Evolutionary conservation across 2,113 vertebrate species (phyloP).

Genomic region (Cacatua alba): DNA sequence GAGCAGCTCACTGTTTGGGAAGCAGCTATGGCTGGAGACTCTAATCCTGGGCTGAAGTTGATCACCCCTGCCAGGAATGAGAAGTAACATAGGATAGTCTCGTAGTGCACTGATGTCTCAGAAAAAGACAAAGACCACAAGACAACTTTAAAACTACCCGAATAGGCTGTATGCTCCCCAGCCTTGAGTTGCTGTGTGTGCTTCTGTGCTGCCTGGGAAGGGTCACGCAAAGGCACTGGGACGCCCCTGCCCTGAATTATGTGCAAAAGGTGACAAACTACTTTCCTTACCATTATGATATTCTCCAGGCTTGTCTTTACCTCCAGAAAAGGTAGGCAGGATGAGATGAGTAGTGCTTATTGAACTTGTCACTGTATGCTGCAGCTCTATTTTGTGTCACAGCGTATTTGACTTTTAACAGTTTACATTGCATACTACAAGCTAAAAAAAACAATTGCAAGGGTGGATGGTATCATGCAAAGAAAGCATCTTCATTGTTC

Average conservation of each 20-base stretch:
- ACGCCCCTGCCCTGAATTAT: neutral
- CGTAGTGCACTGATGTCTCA: neutral
- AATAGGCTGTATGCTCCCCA: neutral
- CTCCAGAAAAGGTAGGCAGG: neutral
- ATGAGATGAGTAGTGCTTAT: neutral
- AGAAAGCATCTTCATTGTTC: neutral
- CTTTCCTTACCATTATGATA: neutral
- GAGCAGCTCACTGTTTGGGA: neutral
- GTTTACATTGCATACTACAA: neutral
- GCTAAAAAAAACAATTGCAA: neutral
- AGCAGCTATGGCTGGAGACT: neutral
- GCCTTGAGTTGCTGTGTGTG: neutral
- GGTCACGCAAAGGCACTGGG: neutral
- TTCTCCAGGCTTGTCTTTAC: neutral
- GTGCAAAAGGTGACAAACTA: neutral
- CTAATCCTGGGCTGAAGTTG: neutral
- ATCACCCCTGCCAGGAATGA: neutral
- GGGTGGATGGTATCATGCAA: neutral
- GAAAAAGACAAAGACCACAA: neutral
- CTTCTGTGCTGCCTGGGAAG: neutral
- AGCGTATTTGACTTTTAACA: neutral
- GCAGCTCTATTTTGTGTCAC: neutral
- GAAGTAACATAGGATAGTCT: neutral
- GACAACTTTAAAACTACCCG: neutral
- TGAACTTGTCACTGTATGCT: neutral